A percentile compares a stretch with the other conserved stretches of the same genome.
Evolutionary conservation across 2,797 vertebrate species (phyloP).

Genomic region (Thaleichthys pacificus): DNA sequence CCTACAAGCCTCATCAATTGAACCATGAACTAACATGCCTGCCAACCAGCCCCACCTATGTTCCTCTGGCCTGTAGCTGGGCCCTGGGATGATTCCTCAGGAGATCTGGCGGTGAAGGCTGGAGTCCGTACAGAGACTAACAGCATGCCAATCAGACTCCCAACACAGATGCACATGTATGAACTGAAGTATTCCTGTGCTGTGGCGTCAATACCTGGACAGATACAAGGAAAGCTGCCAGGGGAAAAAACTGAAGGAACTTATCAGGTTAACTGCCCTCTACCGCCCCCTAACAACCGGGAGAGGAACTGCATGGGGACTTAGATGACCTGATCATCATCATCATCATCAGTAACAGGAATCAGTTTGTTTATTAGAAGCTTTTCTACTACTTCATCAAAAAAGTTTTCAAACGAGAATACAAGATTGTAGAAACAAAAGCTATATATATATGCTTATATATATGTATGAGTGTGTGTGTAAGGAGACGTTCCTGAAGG

Average conservation of each 20-base stretch:
- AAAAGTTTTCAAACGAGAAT: slow-evolving; percentile 48
- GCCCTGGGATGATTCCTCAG: not conserved
- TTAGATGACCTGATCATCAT: slow-evolving; percentile 36
- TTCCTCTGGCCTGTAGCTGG: too few relatives aligned
- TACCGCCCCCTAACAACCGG: slow-evolving; percentile 60
- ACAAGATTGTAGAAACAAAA: slow-evolving; percentile 63
- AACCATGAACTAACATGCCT: too few relatives aligned
- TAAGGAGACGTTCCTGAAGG: not conserved
- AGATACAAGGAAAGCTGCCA: slow-evolving; percentile 24
- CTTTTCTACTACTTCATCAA: slow-evolving; percentile 49
- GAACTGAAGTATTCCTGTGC: slow-evolving; percentile 1
- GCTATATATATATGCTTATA: slow-evolving; percentile 42
- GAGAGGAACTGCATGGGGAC: slow-evolving; percentile 45
- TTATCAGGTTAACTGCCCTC: slow-evolving; percentile 34
- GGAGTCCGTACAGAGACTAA: slow-evolving; percentile 40
- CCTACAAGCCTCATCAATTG: not conserved
- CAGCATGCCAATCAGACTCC: slow-evolving; percentile 12
- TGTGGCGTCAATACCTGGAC: not conserved
- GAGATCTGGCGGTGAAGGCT: not conserved
- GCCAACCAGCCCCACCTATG: not conserved
- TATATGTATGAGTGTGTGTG: not conserved
- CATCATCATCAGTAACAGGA: slow-evolving; percentile 32
- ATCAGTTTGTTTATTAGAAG: slow-evolving; percentile 24
- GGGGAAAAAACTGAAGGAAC: slow-evolving; percentile 13
- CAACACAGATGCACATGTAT: slow-evolving; percentile 32